Conservation (phyloP, 2,113 vertebrate species). For the Sitta europaea region DNA sequence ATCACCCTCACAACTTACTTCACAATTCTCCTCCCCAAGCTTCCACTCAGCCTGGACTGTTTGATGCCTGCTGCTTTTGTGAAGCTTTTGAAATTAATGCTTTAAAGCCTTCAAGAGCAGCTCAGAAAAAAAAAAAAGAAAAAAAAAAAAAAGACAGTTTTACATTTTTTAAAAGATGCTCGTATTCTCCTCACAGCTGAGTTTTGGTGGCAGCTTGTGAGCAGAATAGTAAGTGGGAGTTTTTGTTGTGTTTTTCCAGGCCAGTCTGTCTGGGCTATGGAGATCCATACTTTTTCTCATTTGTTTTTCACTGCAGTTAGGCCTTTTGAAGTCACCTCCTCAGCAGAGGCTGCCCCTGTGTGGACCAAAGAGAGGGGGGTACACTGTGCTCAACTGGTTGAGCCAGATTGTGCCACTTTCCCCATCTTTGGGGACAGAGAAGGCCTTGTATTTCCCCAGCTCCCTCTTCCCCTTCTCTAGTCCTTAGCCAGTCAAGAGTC, state of each 20-base stretch:
- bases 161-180: constrained; percentile 20
- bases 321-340: background rate
- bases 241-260: background rate
- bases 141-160: background rate
- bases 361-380: background rate
- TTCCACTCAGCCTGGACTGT: background rate
- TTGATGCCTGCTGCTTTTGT: constrained; percentile 19
- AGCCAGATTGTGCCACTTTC: accelerated
- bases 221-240: constrained; percentile 5
- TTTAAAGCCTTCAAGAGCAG: background rate
- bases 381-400: background rate
- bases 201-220: background rate
- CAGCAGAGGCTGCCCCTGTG: background rate
- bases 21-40: background rate
- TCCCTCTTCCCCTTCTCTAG: background rate
- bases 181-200: background rate
- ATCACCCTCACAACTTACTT: background rate
- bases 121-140: background rate
- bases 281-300: background rate
- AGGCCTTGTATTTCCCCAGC: background rate
- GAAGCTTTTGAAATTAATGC: constrained; percentile 40
- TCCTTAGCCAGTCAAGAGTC: background rate
- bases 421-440: background rate
- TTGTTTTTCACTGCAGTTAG: background rate
- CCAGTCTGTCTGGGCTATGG: background rate